Evolutionary conservation across 2,113 vertebrate genomes (phyloP), one percentile per base, ranked within the genome.

Genomic region (Beaufortia kweichowensis): DNA sequence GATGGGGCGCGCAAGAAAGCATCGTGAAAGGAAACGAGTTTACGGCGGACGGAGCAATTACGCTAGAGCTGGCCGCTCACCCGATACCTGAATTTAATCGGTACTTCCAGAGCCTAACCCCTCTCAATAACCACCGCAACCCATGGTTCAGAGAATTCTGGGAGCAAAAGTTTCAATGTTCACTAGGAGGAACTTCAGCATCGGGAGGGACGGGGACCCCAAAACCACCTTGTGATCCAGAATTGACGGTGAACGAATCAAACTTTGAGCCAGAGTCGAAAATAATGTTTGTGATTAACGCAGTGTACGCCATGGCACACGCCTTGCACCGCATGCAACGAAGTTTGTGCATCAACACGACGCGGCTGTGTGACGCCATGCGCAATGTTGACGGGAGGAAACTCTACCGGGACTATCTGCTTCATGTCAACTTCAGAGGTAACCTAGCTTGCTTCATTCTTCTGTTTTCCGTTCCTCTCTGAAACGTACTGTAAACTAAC

Each of bases 261-360:
- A 95, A 93, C 83, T 98, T 98, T 0, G 97, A 98, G 75, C 97
- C 98, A 9, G 97, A 99, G 85, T 98, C 97, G 73, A 99, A 99
- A 88, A 98, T 99, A 87, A 98, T 98, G 97, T 99, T 99, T 82
- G 97, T 99, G 64, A 94, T 99, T 68, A 99, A 99, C 0, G 97
- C 97, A 0, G 97, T 99, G 26, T 98, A 98, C 9, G 96, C 95
- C 4, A 96, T 99, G 93, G 97, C 97, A 15, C 92, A 94, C 0
- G 95, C 97, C 14, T 90, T 98, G 81, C 96, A 99, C 67, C 92
- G 94, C 79, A 98, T 98, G 96, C 97, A 99, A 80, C 91, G 94
- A 61, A 93, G 93, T 23, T 87, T 98, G 66, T 99, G 97, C 71
- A 88, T 93, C 63, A 98, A 99, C 84, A 97, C 97, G 62, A 98